These are phyloP conservation scores for Cercopithecus mona DNA, from an alignment of 2,113 vertebrate genomes.

Conservation along the genomic window DNA sequence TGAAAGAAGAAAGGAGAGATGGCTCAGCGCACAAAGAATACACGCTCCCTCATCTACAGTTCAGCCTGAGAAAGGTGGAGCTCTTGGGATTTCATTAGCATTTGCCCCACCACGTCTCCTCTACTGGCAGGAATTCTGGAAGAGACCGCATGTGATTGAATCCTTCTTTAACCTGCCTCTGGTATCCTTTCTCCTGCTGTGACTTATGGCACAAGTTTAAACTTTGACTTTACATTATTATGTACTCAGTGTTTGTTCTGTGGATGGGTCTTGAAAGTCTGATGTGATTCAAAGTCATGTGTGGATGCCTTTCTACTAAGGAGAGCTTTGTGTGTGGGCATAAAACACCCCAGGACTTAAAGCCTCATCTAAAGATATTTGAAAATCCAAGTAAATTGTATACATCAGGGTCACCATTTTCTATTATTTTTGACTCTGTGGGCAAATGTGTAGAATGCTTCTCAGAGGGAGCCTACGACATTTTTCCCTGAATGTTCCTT, in stretches of 20 bases:
- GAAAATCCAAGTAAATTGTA: conserved; percentile 56
- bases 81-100: neutral
- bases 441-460: neutral
- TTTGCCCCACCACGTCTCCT: neutral
- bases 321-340: conserved; percentile 6
- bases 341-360: conserved; percentile 3
- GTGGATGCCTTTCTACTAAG: neutral
- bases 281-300: conserved; percentile 39
- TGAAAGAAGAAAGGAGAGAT: neutral
- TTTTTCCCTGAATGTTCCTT: neutral
- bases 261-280: conserved; percentile 28
- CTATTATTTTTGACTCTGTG: conserved; percentile 28
- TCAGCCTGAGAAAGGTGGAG: neutral
- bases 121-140: neutral
- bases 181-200: neutral
- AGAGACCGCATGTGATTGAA: neutral
- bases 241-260: neutral
- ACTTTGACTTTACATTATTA: conserved; percentile 18
- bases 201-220: neutral
- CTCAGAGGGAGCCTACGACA: neutral
- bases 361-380: conserved; percentile 16
- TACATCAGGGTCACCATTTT: neutral
- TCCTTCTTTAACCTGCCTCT: neutral
- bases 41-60: neutral
- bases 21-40: neutral